These are phyloP conservation scores for Rhinolophus sinicus DNA, from an alignment of 2,113 vertebrate genomes.

Conservation along the genomic window DNA sequence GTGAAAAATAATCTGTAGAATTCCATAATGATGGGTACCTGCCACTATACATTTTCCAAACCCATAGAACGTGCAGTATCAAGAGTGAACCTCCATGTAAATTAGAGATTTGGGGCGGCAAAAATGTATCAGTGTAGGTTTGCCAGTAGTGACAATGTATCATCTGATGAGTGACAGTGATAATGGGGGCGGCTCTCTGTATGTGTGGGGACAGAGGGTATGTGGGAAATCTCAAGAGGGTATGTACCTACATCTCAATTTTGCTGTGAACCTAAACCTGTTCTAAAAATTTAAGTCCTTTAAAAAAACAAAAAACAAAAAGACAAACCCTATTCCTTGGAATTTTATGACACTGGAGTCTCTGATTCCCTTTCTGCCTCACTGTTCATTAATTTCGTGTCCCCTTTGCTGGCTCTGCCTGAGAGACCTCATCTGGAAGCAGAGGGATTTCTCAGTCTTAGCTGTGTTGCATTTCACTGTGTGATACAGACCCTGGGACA, in stretches of 20 bases:
- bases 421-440: not conserved
- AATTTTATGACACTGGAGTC: not conserved
- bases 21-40: not conserved
- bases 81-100: not conserved
- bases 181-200: not conserved
- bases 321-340: not conserved
- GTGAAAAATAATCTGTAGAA: not conserved
- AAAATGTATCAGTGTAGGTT: not conserved
- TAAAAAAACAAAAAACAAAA: not conserved
- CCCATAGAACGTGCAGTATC: no score
- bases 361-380: not conserved
- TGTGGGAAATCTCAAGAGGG: no score
- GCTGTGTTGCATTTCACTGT: not conserved
- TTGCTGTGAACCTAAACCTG: not conserved
- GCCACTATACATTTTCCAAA: not conserved
- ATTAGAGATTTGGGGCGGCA: not conserved
- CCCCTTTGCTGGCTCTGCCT: not conserved
- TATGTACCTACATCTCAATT: not conserved
- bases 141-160: not conserved
- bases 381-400: not conserved
- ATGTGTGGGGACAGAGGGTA: no score
- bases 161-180: not conserved
- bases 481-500: no score
- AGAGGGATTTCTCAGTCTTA: not conserved
- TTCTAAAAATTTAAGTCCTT: not conserved